These are phyloP conservation scores for Tetraneura akinire DNA, from an alignment of 1,140 invertebrate genomes.

Conservation along the genomic window DNA sequence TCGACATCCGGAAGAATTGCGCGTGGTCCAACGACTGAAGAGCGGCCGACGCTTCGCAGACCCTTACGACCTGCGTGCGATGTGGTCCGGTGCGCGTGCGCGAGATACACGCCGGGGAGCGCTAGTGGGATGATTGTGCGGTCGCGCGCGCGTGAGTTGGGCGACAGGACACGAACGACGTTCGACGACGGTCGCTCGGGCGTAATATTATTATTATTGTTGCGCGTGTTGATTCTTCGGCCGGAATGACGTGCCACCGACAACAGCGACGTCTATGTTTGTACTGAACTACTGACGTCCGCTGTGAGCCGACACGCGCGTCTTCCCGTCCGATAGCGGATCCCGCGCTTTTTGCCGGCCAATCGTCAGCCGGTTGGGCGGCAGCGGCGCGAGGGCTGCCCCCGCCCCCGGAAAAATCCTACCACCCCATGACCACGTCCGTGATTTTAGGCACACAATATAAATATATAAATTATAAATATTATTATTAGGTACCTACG, in stretches of 20 bases:
- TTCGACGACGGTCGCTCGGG: not conserved
- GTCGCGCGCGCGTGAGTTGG: not conserved
- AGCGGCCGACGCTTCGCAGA: not conserved
- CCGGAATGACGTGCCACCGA: not conserved
- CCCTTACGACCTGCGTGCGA: conserved; percentile 23
- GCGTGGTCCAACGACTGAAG: conserved; percentile 47
- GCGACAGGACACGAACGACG: not conserved
- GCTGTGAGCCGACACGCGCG: not conserved
- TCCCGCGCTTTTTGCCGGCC: conserved; percentile 50
- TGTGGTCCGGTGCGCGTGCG: not conserved
- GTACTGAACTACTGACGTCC: not conserved
- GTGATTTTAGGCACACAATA: no score
- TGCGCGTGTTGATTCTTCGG: not conserved
- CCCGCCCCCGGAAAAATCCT: conserved; percentile 33
- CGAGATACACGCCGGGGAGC: not conserved
- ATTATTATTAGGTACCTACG: no score
- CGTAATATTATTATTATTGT: not conserved
- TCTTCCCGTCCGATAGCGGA: conserved; percentile 17
- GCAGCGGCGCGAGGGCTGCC: conserved; percentile 28
- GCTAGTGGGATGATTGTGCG: not conserved
- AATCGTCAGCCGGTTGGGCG: conserved; percentile 39
- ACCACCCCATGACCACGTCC: not conserved
- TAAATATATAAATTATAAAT: no score
- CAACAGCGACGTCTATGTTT: not conserved
- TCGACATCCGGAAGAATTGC: conserved; percentile 39